These are phyloP conservation scores for Girardia tigrina DNA, from an alignment of 2,888 invertebrate genomes.

Conservation along the genomic window DNA sequence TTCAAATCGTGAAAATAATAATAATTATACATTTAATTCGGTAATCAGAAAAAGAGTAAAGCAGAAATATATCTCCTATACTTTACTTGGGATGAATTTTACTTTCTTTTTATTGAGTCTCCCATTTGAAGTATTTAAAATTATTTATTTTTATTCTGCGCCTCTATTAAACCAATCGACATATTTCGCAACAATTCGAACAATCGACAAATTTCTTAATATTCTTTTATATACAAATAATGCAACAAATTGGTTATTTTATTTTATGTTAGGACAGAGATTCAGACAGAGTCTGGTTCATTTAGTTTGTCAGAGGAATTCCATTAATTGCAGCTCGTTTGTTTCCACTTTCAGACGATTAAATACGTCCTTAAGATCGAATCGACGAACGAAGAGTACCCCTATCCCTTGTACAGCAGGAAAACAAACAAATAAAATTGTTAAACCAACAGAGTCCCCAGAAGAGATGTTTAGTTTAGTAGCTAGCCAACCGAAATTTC, in stretches of 20 bases:
- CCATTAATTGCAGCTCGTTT: not conserved
- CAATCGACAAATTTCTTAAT: conserved; percentile 30
- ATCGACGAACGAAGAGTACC: not conserved
- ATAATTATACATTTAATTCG: not conserved
- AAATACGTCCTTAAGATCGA: conserved; percentile 9
- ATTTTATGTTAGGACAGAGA: conserved; percentile 34
- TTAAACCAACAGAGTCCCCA: not conserved
- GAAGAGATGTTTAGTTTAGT: conserved; percentile 10
- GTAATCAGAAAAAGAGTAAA: conserved; percentile 29
- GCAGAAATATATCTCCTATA: conserved; percentile 32
- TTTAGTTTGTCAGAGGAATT: conserved; percentile 1
- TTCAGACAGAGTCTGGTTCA: conserved; percentile 33
- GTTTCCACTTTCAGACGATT: not conserved
- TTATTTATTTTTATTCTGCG: conserved; percentile 11
- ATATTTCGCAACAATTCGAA: not conserved
- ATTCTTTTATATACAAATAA: conserved; percentile 36
- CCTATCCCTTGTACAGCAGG: not conserved
- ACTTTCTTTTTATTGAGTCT: conserved; percentile 35
- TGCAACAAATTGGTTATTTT: conserved; percentile 36
- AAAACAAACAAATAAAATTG: not conserved
- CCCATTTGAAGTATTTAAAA: conserved; percentile 35
- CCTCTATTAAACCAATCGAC: not conserved
- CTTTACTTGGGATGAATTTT: conserved; percentile 33
- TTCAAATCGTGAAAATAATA: conserved; percentile 8
- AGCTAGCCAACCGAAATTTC: conserved; percentile 19